phyloP scores from a whole-genome alignment of 2,888 invertebrate genomes.

The Laothoe populi region DNA sequence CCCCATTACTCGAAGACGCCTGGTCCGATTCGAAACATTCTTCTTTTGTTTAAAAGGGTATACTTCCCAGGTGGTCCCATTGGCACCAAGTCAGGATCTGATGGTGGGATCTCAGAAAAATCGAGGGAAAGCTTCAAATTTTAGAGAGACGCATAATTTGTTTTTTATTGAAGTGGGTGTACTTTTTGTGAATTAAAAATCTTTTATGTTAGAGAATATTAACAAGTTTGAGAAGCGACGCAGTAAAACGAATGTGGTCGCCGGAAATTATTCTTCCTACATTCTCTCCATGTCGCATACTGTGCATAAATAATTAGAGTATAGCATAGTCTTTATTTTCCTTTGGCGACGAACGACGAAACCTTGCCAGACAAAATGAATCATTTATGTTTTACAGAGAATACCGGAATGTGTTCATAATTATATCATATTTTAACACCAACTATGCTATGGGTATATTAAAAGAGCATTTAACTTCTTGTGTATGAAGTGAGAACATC shows the following conservation, averaged over 20 bases:
- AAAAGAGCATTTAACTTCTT: too few species aligned
- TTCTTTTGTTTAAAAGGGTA: too few species aligned
- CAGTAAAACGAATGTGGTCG: conserved; percentile 32
- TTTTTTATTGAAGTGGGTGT: too few species aligned
- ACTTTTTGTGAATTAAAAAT: neutral
- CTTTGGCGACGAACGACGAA: conserved; percentile 17
- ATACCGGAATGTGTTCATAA: conserved; percentile 8
- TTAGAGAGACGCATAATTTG: too few species aligned
- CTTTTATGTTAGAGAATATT: neutral
- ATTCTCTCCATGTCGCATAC: conserved; percentile 33
- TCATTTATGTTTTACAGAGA: conserved; percentile 15
- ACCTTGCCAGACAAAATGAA: conserved; percentile 4
- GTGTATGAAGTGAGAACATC: too few species aligned
- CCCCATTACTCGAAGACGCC: too few species aligned
- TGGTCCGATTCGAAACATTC: too few species aligned
- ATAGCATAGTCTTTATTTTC: conserved; percentile 32
- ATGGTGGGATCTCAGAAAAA: too few species aligned
- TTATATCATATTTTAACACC: conserved; percentile 5
- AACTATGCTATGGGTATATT: too few species aligned
- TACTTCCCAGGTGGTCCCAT: too few species aligned
- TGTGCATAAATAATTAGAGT: conserved; percentile 52
- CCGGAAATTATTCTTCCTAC: conserved; percentile 43
- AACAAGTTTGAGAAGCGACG: conserved; percentile 7
- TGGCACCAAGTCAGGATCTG: too few species aligned
- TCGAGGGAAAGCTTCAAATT: too few species aligned